phyloP scores from a whole-genome alignment of 35 echinoderm and acorn worm genomes.

The Hemicentrotus pulcherrimus region DNA sequence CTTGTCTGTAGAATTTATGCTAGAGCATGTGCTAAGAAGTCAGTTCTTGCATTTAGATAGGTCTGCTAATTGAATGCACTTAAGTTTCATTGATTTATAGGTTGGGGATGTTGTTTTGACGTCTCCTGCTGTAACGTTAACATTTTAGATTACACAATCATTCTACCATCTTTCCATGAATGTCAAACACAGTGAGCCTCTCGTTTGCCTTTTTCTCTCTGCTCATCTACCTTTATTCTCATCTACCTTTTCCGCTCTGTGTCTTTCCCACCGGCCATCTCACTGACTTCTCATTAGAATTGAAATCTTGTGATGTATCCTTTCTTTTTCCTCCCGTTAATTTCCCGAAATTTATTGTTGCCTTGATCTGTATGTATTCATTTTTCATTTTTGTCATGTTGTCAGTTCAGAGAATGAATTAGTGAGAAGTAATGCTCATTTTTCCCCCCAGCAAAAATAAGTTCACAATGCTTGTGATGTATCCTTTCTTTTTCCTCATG shows the following conservation, averaged over 20 bases:
- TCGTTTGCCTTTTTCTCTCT: not conserved
- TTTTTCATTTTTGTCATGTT: not conserved
- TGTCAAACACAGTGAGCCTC: not conserved
- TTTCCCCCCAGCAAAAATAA: no score
- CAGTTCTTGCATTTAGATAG: not conserved
- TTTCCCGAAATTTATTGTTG: not conserved
- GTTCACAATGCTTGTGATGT: no score
- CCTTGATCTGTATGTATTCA: not conserved
- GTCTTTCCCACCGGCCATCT: not conserved
- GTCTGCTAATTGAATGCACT: slow-evolving; percentile 17
- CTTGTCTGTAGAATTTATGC: not conserved
- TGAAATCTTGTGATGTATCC: not conserved
- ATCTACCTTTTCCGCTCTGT: not conserved
- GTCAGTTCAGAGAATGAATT: no score
- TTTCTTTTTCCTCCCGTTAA: not conserved
- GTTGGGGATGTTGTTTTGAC: not conserved
- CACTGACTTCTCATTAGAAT: not conserved
- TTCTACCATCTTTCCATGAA: not conserved
- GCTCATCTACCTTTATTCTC: not conserved
- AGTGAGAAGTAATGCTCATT: no score
- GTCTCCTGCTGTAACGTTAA: not conserved
- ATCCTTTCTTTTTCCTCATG: no score
- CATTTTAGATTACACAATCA: slow-evolving; percentile 14
- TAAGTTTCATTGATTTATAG: slow-evolving; percentile 20
- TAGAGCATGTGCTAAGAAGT: not conserved